Evolutionary conservation across 1,140 invertebrate genomes (phyloP).

Genomic region (Mamestra configurata): DNA sequence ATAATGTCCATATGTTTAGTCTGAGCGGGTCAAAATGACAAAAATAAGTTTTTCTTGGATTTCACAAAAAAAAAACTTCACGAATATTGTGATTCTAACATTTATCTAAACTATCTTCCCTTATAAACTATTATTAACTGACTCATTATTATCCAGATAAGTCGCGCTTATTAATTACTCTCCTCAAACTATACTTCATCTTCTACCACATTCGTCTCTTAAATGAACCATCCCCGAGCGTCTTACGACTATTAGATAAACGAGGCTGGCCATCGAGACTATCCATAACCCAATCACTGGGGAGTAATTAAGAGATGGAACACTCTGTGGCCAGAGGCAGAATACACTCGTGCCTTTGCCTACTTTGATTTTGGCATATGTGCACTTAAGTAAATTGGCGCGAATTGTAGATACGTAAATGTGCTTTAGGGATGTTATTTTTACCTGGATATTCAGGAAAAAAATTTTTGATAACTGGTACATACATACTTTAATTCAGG

Average conservation of each 20-base stretch:
- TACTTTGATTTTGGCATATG: constrained; percentile 33
- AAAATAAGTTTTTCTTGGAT: no score
- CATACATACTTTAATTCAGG: no score
- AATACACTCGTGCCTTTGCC: constrained; percentile 38
- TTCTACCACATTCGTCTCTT: neutral
- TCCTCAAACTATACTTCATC: neutral
- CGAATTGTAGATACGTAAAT: neutral
- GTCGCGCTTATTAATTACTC: neutral
- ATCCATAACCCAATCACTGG: constrained; percentile 54
- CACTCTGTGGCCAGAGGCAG: constrained; percentile 25
- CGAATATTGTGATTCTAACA: no score
- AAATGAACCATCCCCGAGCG: neutral
- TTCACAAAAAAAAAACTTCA: no score
- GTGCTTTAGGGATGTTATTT: no score
- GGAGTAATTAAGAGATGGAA: constrained; percentile 60
- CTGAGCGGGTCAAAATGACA: no score
- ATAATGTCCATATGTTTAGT: no score
- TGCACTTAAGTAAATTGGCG: constrained; percentile 22
- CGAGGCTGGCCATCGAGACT: constrained; percentile 29
- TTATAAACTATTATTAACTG: no score
- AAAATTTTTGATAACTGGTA: no score
- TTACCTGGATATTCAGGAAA: no score
- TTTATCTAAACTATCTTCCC: no score
- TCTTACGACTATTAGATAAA: constrained; percentile 44
- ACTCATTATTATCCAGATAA: no score